Base-by-base conservation (phyloP, 1,140 invertebrate species). In the Battus philenor region DNA sequence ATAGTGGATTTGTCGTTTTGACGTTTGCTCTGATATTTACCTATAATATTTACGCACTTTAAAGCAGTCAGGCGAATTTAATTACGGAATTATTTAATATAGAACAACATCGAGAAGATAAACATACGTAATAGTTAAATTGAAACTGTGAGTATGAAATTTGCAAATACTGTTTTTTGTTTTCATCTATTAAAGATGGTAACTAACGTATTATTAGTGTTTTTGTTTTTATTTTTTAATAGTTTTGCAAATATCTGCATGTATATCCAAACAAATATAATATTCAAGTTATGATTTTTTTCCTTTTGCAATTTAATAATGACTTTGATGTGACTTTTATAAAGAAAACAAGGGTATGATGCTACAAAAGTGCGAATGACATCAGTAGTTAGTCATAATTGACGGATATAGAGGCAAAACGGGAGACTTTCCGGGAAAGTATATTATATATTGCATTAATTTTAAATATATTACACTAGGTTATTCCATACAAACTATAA, bases 331-430 rank as follows among this genome's bases (percentile, higher is more conserved):
- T 20, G 2, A 6, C 18, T 20, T 20, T 20, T 44, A 27, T 41
- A 44, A 11, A 31, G 43, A 20, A 24, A 22, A 30, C 13, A 31
- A 22, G n/a, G 11, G 2, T 22, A 36, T 11, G 15, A 36, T 20
- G 31, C 47, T 20, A 50, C 17, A 13, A 44, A 56, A 41, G 34
- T 13, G 16, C 18, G 32, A 47, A 58, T 72, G 66, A 72, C 68
- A 72, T 72, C 60, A 68, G 59, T 44, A 49, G 17, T 68, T 69
- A 69, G 50, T 72, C 59, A 67, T 60, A 54, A 50, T 26, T 47
- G 44, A 55, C 32, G 50, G 31, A 22, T 47, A 7, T 47, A 41
- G 26, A n/a, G n/a, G n/a, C n/a, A n/a, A n/a, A n/a, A n/a, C n/a
- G n/a, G n/a, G n/a, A n/a, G n/a, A n/a, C n/a, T n/a, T n/a, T n/a